phyloP scores from a whole-genome alignment of 2,113 vertebrate genomes.

The Sylvia atricapilla region DNA sequence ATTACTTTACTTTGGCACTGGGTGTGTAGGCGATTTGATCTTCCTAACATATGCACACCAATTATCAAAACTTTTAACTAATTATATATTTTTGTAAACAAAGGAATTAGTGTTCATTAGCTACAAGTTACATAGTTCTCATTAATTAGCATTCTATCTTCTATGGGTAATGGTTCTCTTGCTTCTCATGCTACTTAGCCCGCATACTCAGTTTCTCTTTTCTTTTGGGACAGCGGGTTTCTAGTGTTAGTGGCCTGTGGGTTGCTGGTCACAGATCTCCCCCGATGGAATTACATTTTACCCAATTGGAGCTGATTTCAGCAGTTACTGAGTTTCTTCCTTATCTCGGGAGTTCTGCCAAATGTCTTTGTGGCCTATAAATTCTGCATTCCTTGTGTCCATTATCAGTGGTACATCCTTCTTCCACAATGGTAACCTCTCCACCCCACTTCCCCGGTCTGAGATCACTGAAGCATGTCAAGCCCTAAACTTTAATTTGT shows the following conservation, averaged over 20 bases:
- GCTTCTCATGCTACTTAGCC: background rate
- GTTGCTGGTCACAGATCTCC: background rate
- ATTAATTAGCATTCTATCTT: background rate
- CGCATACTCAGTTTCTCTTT: background rate
- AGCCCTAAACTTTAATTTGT: background rate
- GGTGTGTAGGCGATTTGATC: background rate
- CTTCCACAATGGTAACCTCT: background rate
- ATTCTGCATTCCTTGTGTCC: background rate
- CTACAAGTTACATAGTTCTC: background rate
- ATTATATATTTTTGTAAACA: background rate
- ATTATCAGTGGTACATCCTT: background rate
- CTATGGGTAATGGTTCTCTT: background rate
- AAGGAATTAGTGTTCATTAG: background rate
- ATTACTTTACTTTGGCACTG: background rate
- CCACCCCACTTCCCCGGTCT: too few relatives aligned
- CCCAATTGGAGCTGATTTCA: background rate
- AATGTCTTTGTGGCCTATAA: too few relatives aligned
- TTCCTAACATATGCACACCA: background rate
- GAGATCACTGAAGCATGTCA: background rate
- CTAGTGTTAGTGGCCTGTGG: background rate
- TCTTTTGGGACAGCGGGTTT: background rate
- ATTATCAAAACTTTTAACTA: background rate
- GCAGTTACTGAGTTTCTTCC: background rate
- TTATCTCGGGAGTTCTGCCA: background rate
- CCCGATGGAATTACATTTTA: background rate